phyloP scores from a whole-genome alignment of 2,888 invertebrate genomes.

The Tetramorium bicarinatum region DNA sequence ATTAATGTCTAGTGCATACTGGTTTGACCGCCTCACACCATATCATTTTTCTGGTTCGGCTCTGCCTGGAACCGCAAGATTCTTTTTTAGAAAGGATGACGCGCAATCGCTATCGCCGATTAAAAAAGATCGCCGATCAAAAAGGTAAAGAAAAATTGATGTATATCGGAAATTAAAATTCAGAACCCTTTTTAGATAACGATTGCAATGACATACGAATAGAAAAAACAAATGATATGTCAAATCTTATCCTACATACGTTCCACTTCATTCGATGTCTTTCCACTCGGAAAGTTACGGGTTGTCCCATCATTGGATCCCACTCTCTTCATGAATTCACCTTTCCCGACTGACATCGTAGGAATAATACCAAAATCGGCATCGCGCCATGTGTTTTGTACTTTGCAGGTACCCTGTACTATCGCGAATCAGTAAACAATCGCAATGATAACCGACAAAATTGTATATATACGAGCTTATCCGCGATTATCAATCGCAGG shows the following conservation, averaged over 20 bases:
- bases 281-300: background rate
- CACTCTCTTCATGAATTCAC: background rate
- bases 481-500: background rate
- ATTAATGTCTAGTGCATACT: background rate
- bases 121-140: background rate
- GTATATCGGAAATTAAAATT: background rate
- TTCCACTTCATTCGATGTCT: background rate
- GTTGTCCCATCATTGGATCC: background rate
- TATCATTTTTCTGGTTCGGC: background rate
- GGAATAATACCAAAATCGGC: background rate
- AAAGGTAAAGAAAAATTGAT: background rate
- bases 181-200: background rate
- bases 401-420: background rate
- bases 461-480: background rate
- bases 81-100: background rate
- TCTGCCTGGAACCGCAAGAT: background rate
- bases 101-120: background rate
- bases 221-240: background rate
- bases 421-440: constrained; percentile 10
- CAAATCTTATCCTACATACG: background rate
- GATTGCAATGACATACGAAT: background rate
- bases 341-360: background rate
- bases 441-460: background rate
- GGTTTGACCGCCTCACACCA: background rate
- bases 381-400: constrained; percentile 1